Base-by-base conservation (phyloP, 2,888 invertebrate genomes). In the Drosophila longiperda region DNA sequence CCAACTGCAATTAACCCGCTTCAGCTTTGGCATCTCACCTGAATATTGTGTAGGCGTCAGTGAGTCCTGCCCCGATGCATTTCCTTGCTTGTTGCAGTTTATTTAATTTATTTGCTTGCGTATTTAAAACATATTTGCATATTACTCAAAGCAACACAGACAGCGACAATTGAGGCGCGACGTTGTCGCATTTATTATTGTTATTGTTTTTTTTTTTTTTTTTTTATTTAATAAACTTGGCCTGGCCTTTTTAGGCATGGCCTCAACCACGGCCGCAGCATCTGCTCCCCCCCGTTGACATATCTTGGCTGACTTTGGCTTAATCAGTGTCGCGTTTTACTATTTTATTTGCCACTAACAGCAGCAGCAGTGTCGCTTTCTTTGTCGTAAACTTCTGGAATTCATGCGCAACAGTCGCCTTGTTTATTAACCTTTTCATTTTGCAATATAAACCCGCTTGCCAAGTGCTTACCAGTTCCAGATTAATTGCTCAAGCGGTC, bases 351-450 rank as follows among this genome's bases (percentile, higher is more conserved):
- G 71, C 71, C 75, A 80, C 72, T 80, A 75, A 69, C 73, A 61
- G 69, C 49, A 55, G 40, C 57, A 32, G 20, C 57, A 55, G 26
- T 62, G 63, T 65, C 64, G 87, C 85, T 88, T 87, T 87, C 87
- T 87, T 87, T 87, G 87, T 87, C 83, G 75, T 80, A 77, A 82
- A 82, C 75, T 73, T 84, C 75, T 72, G 75, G 74, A 79, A 72
- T 83, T 85, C 81, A 85, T 85, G 67, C 75, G 75, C 80, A 72
- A 60, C 83, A 63, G 53, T 67, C 74, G 73, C 79, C 68, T 87
- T 85, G 87, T 85, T 87, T 85, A 87, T 85, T 85, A 85, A 85
- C 87, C 85, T 85, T 84, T 87, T 77, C 57, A 70, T 87, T 79
- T 78, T 63, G 85, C 73, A 84, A 75, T 85, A 75, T 82, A 82